Conservation (phyloP, 2,113 vertebrate species). For the Tachysurus fulvidraco region DNA sequence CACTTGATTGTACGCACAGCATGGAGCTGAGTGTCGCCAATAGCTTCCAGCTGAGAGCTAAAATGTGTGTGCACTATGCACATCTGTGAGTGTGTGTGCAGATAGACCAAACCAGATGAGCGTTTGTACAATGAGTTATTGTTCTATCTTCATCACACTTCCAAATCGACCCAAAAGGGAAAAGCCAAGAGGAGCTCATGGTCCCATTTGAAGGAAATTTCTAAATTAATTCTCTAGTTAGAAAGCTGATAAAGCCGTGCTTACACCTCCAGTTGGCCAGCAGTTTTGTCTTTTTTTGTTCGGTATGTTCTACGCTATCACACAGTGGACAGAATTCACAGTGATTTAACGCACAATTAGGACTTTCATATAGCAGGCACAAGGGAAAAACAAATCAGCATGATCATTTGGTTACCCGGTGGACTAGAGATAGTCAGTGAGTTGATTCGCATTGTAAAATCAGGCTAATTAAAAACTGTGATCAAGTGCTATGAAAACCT, state of each 20-base stretch:
- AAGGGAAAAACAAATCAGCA: background rate
- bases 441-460: constrained; percentile 12
- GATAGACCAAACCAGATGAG: constrained; percentile 8
- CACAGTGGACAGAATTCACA: background rate
- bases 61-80: background rate
- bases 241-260: background rate
- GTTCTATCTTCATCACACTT: constrained; percentile 16
- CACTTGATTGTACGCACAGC: constrained; percentile 66
- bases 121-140: background rate
- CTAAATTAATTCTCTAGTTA: background rate
- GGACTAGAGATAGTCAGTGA: background rate
- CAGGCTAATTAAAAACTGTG: background rate
- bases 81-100: background rate
- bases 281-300: background rate
- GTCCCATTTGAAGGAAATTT: background rate
- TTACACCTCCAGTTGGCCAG: background rate
- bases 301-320: background rate
- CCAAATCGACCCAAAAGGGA: background rate
- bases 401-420: background rate
- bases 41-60: constrained; percentile 32
- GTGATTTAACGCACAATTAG: background rate
- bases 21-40: constrained; percentile 59
- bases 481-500: background rate
- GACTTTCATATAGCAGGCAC: background rate
- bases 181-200: constrained; percentile 14